Evolutionary conservation across 1,140 invertebrate genomes (phyloP), one percentile per base, ranked within the genome.

Genomic region (Sitobion miscanthi): DNA sequence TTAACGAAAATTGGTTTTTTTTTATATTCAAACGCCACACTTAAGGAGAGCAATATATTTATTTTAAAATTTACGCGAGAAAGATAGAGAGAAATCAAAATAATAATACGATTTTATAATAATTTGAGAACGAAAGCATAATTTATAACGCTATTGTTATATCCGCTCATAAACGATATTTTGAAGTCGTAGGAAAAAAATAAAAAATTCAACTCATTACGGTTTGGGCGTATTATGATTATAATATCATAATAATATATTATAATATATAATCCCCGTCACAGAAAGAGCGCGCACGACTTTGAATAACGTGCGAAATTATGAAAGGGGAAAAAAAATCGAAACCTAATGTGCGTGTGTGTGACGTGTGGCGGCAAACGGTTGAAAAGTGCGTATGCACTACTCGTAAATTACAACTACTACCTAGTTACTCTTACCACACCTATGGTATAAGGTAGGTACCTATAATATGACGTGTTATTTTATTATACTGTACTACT

Each of bases 291-390:
- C 87, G 87, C 49, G 9, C 20, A 89, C 87, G 87, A 57, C 49
- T 54, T 38, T 54, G 52, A 54, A 42, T 57, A 42, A 54, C 88
- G 88, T 38, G 52, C 35, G 20, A 38, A 89, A 89, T 38, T 54
- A 57, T 89, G 35, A 57, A 89, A 89, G 88, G 49, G 54, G 89
- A n/a, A 25, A 57, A 90, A 89, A 69, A 90, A 90, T 90, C 54
- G 89, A 90, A 90, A 57, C 35, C n/a, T 38, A 35, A 87, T 21
- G 88, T 45, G 88, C 88, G 88, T 90, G 88, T 90, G 88, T 90
- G n/a, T 57, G 88, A 90, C 88, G 88, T 90, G 88, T 42, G 52
- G 23, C 35, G 88, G 38, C 35, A 42, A 90, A 90, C 54, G 52
- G 88, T 9, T 45, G 35, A 90, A 57, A 62, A 35, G 47, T n/a